A percentile compares a stretch with the other conserved stretches of the same genome.
Evolutionary conservation across 2,113 vertebrate genomes (phyloP).

Genomic region (Haliaeetus leucogaster): DNA sequence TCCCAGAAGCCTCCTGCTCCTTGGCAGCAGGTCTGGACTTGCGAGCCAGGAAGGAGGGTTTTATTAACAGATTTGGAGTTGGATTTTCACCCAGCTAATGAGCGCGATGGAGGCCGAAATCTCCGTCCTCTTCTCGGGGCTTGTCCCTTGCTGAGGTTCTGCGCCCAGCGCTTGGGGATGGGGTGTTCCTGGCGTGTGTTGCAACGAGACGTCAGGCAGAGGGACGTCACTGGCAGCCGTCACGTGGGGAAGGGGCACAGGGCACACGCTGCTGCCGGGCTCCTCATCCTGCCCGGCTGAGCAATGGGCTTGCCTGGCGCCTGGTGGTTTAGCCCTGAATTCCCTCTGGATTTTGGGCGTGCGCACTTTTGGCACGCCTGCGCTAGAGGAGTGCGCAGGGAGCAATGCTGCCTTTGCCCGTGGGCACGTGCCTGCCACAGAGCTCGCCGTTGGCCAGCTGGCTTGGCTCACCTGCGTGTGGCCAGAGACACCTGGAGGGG

Average conservation of each 20-base stretch:
- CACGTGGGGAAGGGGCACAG: fast-evolving
- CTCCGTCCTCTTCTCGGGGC: neutral
- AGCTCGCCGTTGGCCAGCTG: neutral
- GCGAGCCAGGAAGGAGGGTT: neutral
- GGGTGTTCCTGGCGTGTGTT: fast-evolving
- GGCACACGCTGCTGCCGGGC: fast-evolving
- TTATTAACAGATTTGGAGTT: neutral
- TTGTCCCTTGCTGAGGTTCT: neutral
- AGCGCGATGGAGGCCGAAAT: neutral
- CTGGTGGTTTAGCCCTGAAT: neutral
- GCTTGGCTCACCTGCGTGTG: neutral
- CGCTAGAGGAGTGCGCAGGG: fast-evolving
- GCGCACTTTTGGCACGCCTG: fast-evolving
- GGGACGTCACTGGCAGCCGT: fast-evolving
- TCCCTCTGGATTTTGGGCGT: neutral
- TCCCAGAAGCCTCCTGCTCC: conserved; percentile 46
- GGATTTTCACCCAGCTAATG: neutral
- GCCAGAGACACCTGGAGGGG: neutral
- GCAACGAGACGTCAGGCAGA: neutral
- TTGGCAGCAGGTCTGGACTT: neutral
- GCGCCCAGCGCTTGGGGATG: neutral
- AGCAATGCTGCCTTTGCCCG: fast-evolving
- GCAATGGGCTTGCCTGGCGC: fast-evolving
- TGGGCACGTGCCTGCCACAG: fast-evolving
- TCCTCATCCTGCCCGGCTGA: neutral